Base-by-base conservation (phyloP, 2,888 invertebrate genomes). In the Hydriomena furcata region DNA sequence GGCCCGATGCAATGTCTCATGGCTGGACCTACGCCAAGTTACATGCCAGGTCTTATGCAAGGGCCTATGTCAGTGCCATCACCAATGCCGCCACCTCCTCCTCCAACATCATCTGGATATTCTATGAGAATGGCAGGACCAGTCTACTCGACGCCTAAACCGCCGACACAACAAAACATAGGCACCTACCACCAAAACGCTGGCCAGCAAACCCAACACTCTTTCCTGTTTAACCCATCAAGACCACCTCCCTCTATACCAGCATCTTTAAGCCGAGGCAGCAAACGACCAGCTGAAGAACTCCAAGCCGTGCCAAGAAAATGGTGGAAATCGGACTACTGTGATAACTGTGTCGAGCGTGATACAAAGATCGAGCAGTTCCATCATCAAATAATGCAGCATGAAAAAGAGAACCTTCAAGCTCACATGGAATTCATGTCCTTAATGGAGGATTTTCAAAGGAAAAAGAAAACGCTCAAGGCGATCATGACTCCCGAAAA, bases 241-340 rank as follows among this genome's bases (percentile, higher is more conserved):
- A 71, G 63, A 38, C 87, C 86, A 5, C 87, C 87, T 1, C 86
- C 86, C 0, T 71, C 76, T 11, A 38, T 82, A 12, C 68, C 68
- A 31, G 10, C 36, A 17, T 3, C 46, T 7, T 20, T 35, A 11
- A 11, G 7, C 8, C 32, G 36, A 5, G 11, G 7, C 1, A 0
- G 8, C 6, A 56, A 55, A 30, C 35, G 59, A n/a, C 1, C 35
- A 7, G 5, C 7, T 5, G 32, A 49, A 0, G 36, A 34, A 3
- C n/a, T n/a, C n/a, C n/a, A n/a, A n/a, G n/a, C n/a, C n/a, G n/a
- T n/a, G n/a, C n/a, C n/a, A n/a, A n/a, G n/a, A n/a, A n/a, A n/a
- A n/a, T n/a, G n/a, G n/a, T n/a, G n/a, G n/a, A n/a, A n/a, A n/a
- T n/a, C n/a, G n/a, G n/a, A n/a, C n/a, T n/a, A n/a, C n/a, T n/a